Base-by-base conservation (phyloP, 1,140 invertebrate species). In the Drosophila kurseongensis region DNA sequence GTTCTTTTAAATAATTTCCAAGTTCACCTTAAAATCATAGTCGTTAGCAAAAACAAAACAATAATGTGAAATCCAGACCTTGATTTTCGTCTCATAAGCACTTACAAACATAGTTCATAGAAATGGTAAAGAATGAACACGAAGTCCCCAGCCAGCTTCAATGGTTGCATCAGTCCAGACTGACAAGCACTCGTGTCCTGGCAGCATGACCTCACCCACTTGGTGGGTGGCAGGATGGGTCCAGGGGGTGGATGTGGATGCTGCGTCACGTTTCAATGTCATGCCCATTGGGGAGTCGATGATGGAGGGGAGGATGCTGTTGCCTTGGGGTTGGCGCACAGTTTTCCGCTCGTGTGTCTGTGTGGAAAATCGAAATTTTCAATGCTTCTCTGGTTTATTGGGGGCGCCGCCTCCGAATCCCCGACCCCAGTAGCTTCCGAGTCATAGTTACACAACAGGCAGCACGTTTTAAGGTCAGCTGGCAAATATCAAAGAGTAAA, bases 261-360 rank as follows among this genome's bases (percentile, higher is more conserved):
- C 48, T 83, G 75, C 82, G 82, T 86, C 83, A 86, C 60, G 63
- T 83, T 83, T 83, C 76, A 81, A 86, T 86, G 82, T 81, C 82
- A 86, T 81, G 75, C 75, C 69, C 68, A 78, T 40, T 68, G 68
- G 56, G 51, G 13, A 40, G 32, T 23, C 38, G 29, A 48, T 18
- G 42, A 32, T 36, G 14, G 14, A 57, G 47, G 57, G 38, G 40
- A 14, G 45, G 55, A 40, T 16, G 38, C 36, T 56, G 57, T 41
- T 63, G 51, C 14, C 35, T 72, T 44, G 52, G 56, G 72, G 56
- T 42, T 32, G 56, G 55, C 18, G 48, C 23, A 29, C 41, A 16
- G 42, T 50, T 69, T 56, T 58, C 47, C 50, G 29, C 48, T 54
- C 36, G 45, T 81, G 60, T 61, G 66, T 72, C 61, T 57, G 55